Conservation (phyloP, 2,113 vertebrate species). For the Ciconia boyciana region DNA sequence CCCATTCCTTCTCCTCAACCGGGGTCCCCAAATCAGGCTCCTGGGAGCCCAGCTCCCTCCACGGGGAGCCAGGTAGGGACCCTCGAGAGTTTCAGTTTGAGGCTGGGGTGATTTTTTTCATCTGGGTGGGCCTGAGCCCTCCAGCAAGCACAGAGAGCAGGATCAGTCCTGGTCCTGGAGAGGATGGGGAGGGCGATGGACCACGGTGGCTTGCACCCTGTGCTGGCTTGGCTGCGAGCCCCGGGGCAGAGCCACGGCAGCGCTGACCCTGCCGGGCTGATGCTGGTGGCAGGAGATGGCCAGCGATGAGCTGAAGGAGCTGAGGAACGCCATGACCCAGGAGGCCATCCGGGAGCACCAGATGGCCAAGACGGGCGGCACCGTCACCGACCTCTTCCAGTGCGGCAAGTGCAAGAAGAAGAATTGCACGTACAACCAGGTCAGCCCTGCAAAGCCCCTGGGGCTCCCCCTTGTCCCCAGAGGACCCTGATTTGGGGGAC, state of each 20-base stretch:
- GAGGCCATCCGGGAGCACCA: constrained; percentile 98
- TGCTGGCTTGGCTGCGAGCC: background rate
- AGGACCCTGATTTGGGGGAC: background rate
- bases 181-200: background rate
- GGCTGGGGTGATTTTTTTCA: background rate
- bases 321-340: constrained; percentile 91
- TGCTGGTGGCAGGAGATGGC: constrained; percentile 89
- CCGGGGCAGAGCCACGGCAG: background rate
- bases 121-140: background rate
- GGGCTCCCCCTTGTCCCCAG: no score
- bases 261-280: fast-evolving
- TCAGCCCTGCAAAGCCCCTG: background rate
- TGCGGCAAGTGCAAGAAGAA: constrained; percentile 96
- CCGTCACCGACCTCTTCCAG: constrained; percentile 91
- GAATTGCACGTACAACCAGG: constrained; percentile 94
- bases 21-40: background rate
- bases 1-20: background rate
- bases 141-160: background rate
- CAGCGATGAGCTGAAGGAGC: constrained; percentile 91
- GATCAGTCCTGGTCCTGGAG: background rate
- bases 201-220: fast-evolving
- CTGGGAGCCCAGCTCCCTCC: background rate
- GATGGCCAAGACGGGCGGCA: constrained; percentile 96
- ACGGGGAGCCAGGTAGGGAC: background rate
- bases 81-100: background rate